These are phyloP conservation scores for Hirudo medicinalis DNA, from an alignment of 1,140 invertebrate species.

Conservation along the genomic window DNA sequence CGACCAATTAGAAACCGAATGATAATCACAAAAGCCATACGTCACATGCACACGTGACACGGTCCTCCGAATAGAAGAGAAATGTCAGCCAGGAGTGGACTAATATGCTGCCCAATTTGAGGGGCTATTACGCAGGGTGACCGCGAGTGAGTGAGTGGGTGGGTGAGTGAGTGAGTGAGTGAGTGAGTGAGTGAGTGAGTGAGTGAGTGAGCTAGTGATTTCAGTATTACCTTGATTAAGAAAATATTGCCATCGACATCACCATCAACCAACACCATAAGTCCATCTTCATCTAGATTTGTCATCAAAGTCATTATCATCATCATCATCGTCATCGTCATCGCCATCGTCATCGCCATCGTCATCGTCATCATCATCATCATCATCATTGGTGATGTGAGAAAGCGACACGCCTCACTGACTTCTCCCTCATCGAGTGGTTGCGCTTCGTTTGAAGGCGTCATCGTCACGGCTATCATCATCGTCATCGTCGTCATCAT, in stretches of 20 bases:
- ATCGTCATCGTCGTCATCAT: no score
- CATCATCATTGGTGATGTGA: not conserved
- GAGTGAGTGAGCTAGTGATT: not conserved
- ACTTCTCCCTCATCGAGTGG: not conserved
- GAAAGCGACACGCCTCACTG: not conserved
- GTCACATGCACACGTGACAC: not conserved
- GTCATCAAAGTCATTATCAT: no score
- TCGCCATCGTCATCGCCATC: no score
- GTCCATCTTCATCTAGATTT: no score
- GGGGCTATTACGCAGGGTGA: no score
- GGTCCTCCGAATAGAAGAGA: not conserved
- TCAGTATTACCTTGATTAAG: not conserved
- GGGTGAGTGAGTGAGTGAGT: not conserved
- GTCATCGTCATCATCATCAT: not conserved
- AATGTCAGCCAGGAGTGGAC: not conserved
- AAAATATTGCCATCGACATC: no score
- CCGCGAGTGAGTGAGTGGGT: not conserved
- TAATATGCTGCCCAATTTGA: no score
- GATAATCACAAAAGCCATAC: not conserved
- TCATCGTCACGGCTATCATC: no score
- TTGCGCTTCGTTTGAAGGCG: no score
- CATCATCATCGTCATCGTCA: no score
- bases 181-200: conserved; percentile 6
- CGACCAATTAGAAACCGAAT: not conserved
- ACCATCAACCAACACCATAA: no score